These are phyloP conservation scores for Jaculus jaculus DNA, from an alignment of 2,113 vertebrate genomes.

Conservation along the genomic window DNA sequence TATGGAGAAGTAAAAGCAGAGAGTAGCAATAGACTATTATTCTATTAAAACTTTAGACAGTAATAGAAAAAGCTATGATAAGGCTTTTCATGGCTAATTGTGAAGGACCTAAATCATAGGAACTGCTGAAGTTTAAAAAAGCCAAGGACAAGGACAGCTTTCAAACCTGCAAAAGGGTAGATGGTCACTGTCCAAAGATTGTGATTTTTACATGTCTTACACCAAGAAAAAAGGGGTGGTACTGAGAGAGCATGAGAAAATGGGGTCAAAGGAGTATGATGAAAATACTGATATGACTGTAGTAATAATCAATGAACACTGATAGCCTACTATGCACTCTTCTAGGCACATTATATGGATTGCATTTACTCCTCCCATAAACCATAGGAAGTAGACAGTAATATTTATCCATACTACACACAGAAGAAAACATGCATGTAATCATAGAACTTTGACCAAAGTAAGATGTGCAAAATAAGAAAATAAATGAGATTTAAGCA, in stretches of 20 bases:
- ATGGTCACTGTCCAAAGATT: neutral
- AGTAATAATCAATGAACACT: neutral
- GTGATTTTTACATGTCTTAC: neutral
- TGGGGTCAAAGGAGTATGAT: neutral
- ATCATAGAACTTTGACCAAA: neutral
- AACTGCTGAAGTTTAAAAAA: neutral
- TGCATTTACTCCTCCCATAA: neutral
- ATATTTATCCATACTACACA: neutral
- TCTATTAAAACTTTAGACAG: neutral
- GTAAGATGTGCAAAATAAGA: neutral
- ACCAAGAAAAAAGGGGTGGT: neutral
- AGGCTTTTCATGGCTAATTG: neutral
- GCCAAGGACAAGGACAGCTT: neutral
- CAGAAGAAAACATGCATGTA: neutral
- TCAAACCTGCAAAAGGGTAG: neutral
- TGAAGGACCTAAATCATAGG: neutral
- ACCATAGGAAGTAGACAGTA: neutral
- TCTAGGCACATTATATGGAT: neutral
- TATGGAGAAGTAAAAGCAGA: neutral
- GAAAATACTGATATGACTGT: neutral
- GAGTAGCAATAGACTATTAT: neutral
- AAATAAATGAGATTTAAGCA: neutral
- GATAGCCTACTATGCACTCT: fast-evolving
- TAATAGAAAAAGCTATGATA: neutral
- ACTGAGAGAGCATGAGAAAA: neutral